These are phyloP conservation scores for Lycia hirtaria DNA, from an alignment of 2,888 invertebrate genomes.

Conservation along the genomic window DNA sequence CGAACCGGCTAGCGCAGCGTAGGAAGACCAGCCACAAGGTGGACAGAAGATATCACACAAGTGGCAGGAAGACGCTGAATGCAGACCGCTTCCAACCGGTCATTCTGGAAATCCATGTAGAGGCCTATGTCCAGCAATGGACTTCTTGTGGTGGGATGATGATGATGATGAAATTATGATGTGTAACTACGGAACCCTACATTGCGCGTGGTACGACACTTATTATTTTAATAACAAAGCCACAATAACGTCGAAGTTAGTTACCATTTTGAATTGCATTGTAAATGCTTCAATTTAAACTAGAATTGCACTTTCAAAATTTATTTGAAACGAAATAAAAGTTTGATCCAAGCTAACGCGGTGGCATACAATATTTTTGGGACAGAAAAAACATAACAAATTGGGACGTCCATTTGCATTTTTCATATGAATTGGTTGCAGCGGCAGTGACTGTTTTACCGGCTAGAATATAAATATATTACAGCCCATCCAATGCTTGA, in stretches of 20 bases:
- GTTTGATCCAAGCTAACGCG: conserved; percentile 10
- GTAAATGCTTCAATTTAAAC: conserved; percentile 11
- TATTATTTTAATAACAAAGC: neutral
- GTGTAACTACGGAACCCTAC: no score
- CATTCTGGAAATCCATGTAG: no score
- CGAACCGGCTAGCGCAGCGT: no score
- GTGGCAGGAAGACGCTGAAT: no score
- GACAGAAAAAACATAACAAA: conserved; percentile 9
- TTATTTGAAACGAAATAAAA: conserved; percentile 14
- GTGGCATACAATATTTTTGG: conserved; percentile 4
- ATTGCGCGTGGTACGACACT: no score
- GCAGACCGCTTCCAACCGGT: no score
- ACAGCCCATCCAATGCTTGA: neutral
- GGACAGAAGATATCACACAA: no score
- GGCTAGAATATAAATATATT: conserved; percentile 7
- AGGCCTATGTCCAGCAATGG: no score
- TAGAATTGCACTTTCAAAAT: conserved; percentile 14
- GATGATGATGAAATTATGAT: no score
- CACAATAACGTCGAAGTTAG: neutral
- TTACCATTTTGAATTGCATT: conserved; percentile 1
- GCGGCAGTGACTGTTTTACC: neutral
- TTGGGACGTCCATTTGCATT: conserved; percentile 13
- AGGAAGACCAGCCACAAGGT: no score
- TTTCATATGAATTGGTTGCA: conserved; percentile 15
- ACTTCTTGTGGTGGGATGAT: no score